phyloP scores from a whole-genome alignment of 2,888 invertebrate species.

The Spicauda simplicius region DNA sequence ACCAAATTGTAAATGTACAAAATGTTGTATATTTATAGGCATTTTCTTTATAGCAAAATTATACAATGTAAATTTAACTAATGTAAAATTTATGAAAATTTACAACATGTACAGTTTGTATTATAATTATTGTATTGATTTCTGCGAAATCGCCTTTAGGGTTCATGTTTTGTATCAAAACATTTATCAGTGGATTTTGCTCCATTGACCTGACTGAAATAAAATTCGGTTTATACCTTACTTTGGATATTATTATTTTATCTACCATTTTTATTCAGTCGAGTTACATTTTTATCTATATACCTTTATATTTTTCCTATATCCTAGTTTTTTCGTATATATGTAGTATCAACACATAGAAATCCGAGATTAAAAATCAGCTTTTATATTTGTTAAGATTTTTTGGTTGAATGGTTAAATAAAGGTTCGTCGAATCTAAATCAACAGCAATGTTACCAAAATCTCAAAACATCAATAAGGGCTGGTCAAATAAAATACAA shows the following conservation, averaged over 20 bases:
- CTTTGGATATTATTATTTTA: not conserved
- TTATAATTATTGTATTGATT: constrained; percentile 50
- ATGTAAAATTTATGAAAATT: constrained; percentile 1
- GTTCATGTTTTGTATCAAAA: constrained; percentile 77
- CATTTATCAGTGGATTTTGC: constrained; percentile 42
- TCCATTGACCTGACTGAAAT: constrained; percentile 29
- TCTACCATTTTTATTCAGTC: not conserved
- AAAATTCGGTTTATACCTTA: constrained; percentile 11
- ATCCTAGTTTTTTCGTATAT: too few relatives aligned
- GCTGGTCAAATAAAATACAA: not conserved
- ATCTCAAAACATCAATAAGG: too few relatives aligned
- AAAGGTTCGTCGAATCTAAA: too few relatives aligned
- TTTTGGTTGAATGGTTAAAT: too few relatives aligned
- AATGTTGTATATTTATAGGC: not conserved
- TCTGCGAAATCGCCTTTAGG: constrained; percentile 65
- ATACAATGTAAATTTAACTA: constrained; percentile 1
- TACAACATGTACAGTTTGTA: constrained; percentile 4
- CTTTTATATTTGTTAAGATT: too few relatives aligned
- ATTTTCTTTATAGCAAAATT: constrained; percentile 2
- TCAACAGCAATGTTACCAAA: too few relatives aligned
- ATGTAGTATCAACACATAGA: too few relatives aligned
- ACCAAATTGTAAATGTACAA: constrained; percentile 6
- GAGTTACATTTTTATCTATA: too few relatives aligned
- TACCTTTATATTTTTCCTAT: too few relatives aligned
- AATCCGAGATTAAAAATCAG: too few relatives aligned